Evolutionary conservation across 53 echinoderm and acorn worm genomes (phyloP).

Genomic region (Luidia sarsii): DNA sequence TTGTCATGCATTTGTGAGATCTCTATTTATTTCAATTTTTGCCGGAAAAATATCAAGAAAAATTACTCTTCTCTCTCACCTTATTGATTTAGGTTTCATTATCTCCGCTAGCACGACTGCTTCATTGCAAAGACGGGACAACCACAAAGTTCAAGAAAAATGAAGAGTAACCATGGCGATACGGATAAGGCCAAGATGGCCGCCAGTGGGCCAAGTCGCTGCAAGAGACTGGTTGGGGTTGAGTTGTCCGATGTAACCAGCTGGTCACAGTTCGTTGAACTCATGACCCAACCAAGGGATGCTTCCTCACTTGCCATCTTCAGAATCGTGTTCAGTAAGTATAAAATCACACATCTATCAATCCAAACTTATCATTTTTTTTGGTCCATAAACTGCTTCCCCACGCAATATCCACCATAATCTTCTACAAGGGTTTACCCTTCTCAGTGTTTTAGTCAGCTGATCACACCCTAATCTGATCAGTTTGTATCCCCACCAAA

Average conservation of each 20-base stretch:
- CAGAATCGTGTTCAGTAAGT: slow-evolving; percentile 86
- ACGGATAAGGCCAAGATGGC: slow-evolving; percentile 3
- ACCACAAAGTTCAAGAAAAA: background rate
- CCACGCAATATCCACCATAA: too few relatives aligned
- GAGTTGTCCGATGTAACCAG: slow-evolving; percentile 54
- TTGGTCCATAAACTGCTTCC: too few relatives aligned
- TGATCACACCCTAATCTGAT: too few relatives aligned
- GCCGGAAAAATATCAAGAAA: background rate
- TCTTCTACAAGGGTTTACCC: too few relatives aligned
- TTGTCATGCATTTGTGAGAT: too few relatives aligned
- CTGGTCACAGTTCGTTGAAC: slow-evolving; percentile 57
- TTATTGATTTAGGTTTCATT: background rate
- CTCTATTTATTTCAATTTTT: background rate
- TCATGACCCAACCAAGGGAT: slow-evolving; percentile 84
- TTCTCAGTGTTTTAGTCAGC: too few relatives aligned
- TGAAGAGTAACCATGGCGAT: background rate
- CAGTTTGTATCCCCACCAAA: too few relatives aligned
- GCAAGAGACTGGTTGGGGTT: slow-evolving; percentile 77
- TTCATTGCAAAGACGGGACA: background rate
- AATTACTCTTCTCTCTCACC: background rate
- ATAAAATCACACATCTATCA: too few relatives aligned
- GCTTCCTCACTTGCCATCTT: slow-evolving; percentile 70
- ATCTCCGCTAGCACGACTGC: background rate
- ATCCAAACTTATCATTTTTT: too few relatives aligned
- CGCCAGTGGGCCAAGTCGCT: slow-evolving; percentile 22